Evolutionary conservation across 2,888 invertebrate species (phyloP).

Genomic region (Acleris sparsana): DNA sequence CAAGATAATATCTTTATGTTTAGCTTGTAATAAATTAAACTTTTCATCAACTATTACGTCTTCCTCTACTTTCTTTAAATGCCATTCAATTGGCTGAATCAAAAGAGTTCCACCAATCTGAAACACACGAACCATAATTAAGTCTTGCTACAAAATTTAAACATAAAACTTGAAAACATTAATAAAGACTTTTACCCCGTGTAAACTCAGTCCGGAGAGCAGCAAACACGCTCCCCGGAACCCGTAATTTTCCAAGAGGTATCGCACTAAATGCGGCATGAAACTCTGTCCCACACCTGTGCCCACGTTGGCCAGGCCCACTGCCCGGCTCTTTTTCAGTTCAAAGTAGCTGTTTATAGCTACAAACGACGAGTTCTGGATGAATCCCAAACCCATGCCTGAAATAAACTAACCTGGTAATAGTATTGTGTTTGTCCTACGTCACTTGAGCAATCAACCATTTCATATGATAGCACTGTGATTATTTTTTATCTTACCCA

Average conservation of each 20-base stretch:
- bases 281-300: constrained; percentile 90
- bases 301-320: constrained; percentile 89
- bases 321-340: constrained; percentile 87
- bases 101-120: constrained; percentile 83
- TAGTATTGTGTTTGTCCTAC: constrained; percentile 7
- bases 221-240: constrained; percentile 86
- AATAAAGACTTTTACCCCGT: constrained; percentile 76
- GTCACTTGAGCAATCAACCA: constrained; percentile 9
- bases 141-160: not conserved
- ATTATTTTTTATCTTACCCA: constrained; percentile 56
- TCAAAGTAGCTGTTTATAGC: constrained; percentile 89
- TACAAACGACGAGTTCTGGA: constrained; percentile 88
- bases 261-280: constrained; percentile 88
- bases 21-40: constrained; percentile 60
- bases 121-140: constrained; percentile 1
- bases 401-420: constrained; percentile 43
- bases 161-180: not conserved
- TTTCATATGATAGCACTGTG: constrained; percentile 1
- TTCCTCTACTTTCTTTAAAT: constrained; percentile 74
- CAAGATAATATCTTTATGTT: constrained; percentile 56
- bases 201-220: constrained; percentile 85
- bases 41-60: constrained; percentile 68
- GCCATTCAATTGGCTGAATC: constrained; percentile 84
- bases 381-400: constrained; percentile 88
- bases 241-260: constrained; percentile 85